phyloP scores from a whole-genome alignment of 2,113 vertebrate genomes.

The Cheilinus undulatus region DNA sequence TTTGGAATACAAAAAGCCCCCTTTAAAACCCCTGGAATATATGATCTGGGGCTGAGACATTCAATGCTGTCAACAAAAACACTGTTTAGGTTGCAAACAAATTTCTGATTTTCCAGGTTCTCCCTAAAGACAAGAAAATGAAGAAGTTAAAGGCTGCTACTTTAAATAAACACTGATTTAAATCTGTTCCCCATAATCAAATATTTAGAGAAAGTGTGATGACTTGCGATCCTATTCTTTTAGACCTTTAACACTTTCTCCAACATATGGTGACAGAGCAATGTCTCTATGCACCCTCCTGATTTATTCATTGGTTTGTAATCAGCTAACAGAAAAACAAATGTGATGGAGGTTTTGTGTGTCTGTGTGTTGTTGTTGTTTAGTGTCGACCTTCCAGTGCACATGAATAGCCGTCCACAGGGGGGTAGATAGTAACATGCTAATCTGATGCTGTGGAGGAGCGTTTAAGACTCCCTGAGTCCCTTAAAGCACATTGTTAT shows the following conservation, averaged over 20 bases:
- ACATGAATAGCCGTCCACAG: conserved; percentile 70
- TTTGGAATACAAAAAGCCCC: no score
- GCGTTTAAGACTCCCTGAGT: conserved; percentile 77
- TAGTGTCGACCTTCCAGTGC: conserved; percentile 59
- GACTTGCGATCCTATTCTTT: background rate
- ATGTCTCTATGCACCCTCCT: background rate
- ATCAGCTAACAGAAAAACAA: conserved; percentile 52
- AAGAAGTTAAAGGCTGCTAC: no score
- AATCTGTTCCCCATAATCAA: background rate
- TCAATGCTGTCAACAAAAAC: no score
- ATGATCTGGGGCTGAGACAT: no score
- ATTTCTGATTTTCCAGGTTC: no score
- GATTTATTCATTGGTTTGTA: conserved; percentile 55
- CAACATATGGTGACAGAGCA: background rate
- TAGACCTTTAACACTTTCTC: background rate
- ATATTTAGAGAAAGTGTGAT: conserved; percentile 12
- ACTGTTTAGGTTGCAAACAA: no score
- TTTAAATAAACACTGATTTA: background rate
- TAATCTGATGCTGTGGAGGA: conserved; percentile 80
- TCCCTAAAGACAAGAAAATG: no score
- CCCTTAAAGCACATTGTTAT: conserved; percentile 81
- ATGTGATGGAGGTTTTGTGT: conserved; percentile 45
- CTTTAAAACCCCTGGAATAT: no score
- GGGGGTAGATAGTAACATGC: conserved; percentile 67
- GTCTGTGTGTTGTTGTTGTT: conserved; percentile 48